Conservation (phyloP, 2,113 vertebrate species). For the Oxyruncus cristatus region DNA sequence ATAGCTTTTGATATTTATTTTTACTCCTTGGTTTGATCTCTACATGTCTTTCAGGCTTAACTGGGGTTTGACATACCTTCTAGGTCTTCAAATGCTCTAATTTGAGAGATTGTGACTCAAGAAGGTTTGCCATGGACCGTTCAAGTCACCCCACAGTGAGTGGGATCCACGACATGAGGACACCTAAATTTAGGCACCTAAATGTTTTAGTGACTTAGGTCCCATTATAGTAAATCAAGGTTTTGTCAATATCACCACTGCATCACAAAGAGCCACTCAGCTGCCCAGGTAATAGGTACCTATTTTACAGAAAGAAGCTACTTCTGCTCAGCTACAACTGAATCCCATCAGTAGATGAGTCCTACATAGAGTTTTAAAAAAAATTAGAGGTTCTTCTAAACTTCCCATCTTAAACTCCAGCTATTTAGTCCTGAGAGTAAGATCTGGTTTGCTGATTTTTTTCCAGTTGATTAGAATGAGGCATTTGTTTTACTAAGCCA, state of each 20-base stretch:
- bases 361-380: background rate
- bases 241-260: background rate
- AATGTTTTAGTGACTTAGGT: background rate
- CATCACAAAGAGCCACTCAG: background rate
- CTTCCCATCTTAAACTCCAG: background rate
- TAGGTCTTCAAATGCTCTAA: background rate
- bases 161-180: background rate
- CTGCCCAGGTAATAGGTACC: background rate
- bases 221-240: background rate
- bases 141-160: accelerated
- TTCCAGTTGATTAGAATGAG: background rate
- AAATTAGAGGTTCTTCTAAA: background rate
- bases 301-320: background rate
- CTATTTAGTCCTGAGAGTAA: background rate
- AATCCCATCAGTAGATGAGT: background rate
- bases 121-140: background rate
- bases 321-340: background rate
- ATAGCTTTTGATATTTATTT: background rate
- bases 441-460: background rate
- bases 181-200: background rate
- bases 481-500: background rate
- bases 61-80: background rate
- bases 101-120: background rate
- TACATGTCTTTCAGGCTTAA: background rate
- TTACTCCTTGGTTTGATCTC: background rate